Percentiles rank a stretch among this genome's conserved stretches.
Conservation (phyloP, 2,888 invertebrate genomes). For the Chloroclystis v-ata region DNA sequence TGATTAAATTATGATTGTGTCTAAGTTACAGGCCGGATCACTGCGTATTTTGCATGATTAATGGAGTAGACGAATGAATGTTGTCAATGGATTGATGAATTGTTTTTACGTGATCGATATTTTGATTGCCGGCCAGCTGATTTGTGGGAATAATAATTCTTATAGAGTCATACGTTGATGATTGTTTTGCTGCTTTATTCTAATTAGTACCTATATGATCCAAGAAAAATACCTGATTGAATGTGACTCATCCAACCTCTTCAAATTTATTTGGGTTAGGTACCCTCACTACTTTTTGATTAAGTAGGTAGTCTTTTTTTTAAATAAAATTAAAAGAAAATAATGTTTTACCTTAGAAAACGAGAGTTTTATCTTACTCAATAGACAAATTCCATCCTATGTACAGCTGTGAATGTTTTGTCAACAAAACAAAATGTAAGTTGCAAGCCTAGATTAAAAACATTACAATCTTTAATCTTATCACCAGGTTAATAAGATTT, state of each 20-base stretch:
- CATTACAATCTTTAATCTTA: constrained; percentile 7
- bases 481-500: constrained; percentile 36
- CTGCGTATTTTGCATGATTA: constrained; percentile 1
- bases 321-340: no score
- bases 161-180: no score
- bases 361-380: no score
- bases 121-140: constrained; percentile 36
- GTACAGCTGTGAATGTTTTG: no score
- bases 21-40: not conserved
- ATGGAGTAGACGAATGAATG: no score
- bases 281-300: constrained; percentile 4
- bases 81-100: constrained; percentile 24
- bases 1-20: constrained; percentile 1
- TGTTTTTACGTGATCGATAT: constrained; percentile 55
- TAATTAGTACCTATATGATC: not conserved
- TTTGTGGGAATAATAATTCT: not conserved
- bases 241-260: constrained; percentile 12
- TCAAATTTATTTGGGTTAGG: constrained; percentile 11
- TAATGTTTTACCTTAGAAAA: no score
- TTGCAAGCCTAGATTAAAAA: not conserved
- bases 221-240: not conserved
- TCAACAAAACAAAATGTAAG: no score
- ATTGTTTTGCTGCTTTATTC: no score
- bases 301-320: no score
- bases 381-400: no score